Conservation (phyloP, 2,888 invertebrate species). For the Merodon equestris region DNA sequence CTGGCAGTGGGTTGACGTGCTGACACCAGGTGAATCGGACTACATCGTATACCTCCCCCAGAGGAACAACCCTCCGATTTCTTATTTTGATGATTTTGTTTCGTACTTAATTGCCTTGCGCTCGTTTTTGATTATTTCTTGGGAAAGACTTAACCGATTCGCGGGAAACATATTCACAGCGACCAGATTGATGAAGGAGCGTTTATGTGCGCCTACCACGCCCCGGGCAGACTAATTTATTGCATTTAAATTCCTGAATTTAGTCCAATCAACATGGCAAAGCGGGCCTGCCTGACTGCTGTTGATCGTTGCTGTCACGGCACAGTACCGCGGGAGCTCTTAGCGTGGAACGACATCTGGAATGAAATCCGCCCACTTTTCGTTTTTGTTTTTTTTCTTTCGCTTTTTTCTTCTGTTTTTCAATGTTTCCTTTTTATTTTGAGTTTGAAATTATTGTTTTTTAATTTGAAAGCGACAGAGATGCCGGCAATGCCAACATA, state of each 20-base stretch:
- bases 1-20: constrained; percentile 41
- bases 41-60: constrained; percentile 1
- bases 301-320: constrained; percentile 47
- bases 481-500: constrained; percentile 52
- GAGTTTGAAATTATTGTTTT: constrained; percentile 60
- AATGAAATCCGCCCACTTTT: constrained; percentile 60
- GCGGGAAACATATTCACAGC: background rate
- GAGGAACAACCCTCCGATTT: constrained; percentile 41
- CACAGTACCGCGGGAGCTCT: constrained; percentile 8
- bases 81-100: constrained; percentile 2
- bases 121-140: constrained; percentile 26
- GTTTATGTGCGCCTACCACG: constrained; percentile 34
- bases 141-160: constrained; percentile 24
- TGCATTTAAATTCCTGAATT: constrained; percentile 42
- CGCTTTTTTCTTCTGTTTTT: too few relatives aligned
- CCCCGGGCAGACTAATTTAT: constrained; percentile 60
- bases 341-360: constrained; percentile 56
- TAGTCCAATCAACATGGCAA: constrained; percentile 58
- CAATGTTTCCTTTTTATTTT: constrained; percentile 4
- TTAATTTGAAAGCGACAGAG: constrained; percentile 55
- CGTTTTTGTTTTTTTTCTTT: too few relatives aligned
- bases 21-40: constrained; percentile 51
- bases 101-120: constrained; percentile 29
- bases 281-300: constrained; percentile 31
- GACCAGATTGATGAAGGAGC: constrained; percentile 13